Evolutionary conservation across 2,888 invertebrate genomes (phyloP), one percentile per base, ranked within the genome.

Genomic region (Rotaria macrura): DNA sequence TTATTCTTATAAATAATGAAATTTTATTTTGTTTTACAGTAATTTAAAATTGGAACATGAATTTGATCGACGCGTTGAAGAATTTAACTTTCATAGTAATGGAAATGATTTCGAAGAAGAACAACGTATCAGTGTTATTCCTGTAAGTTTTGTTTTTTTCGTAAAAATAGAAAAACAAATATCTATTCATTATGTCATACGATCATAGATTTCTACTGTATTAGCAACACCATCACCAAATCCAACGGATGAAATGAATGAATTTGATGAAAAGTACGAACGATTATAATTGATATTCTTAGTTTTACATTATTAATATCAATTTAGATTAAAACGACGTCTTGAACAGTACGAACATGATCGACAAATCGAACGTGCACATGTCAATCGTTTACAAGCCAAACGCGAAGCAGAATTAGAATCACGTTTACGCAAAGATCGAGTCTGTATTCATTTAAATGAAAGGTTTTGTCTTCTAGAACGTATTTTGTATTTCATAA

Each of bases 241-340:
- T 43, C n/a, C 10, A n/a, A 79, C 23, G 25, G 43, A 79, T 40
- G 79, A 79, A 20, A 79, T 79, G 79, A 79, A 79, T 43, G 79
- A 79, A n/a, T 79, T 79, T n/a, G 79, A 79, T 79, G 79, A 79
- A 79, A 79, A 79, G 79, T 79, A 79, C n/a, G n/a, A n/a, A 49
- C 49, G 49, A 43, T 4, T 10, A 7, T 23, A 20, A 40, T 12
- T 34, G 4, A 5, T 7, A 79, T 25, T 0, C 12, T 43, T 17
- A 0, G 14, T 79, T 40, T 10, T 20, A 14, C 34, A 3, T 2
- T 79, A 12, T 79, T 9, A 43, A 79, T 25, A 10, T 12, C 14
- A 47, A 29, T 74, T 25, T 43, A 79, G 79, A 79, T 79, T 79
- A n/a, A 79, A 79, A 43, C 79, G 79, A 43, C 79, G 79, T 14